Percentiles rank a stretch among this genome's conserved stretches.
Conservation (phyloP, 2,797 vertebrate genomes). For the Arrhamphus sclerolepis region DNA sequence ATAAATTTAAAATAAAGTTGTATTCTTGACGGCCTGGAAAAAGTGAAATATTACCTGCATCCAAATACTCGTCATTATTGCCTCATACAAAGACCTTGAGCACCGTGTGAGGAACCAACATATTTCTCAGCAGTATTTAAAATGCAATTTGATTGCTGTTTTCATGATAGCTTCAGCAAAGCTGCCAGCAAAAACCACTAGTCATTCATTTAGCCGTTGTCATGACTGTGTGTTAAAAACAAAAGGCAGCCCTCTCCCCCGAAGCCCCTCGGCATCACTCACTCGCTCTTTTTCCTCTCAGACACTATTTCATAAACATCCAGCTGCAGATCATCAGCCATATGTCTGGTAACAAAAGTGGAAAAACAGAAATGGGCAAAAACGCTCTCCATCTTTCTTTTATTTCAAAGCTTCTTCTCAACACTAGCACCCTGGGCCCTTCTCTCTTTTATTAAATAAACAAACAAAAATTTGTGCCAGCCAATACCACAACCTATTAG, state of each 20-base stretch:
- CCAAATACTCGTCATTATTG: conserved; percentile 10
- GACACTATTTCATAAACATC: conserved; percentile 42
- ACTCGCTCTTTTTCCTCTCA: conserved; percentile 10
- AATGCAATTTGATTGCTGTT: conserved; percentile 45
- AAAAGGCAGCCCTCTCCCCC: conserved; percentile 31
- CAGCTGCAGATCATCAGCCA: conserved; percentile 46
- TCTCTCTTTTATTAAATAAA: neutral
- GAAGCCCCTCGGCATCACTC: conserved; percentile 27
- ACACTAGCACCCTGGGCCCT: neutral
- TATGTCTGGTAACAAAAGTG: conserved; percentile 48
- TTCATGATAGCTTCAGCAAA: conserved; percentile 31
- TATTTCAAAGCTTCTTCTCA: neutral
- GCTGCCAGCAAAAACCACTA: conserved; percentile 40
- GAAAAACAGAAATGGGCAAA: conserved; percentile 20
- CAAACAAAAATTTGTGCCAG: conserved; percentile 11
- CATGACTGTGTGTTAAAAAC: conserved; percentile 58
- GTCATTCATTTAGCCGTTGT: conserved; percentile 56
- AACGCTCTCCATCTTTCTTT: neutral
- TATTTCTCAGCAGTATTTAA: conserved; percentile 41
- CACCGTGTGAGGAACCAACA: conserved; percentile 37
- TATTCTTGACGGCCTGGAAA: conserved; percentile 7
- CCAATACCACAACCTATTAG: conserved; percentile 21
- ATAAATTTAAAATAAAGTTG: neutral
- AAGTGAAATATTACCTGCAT: conserved; percentile 16
- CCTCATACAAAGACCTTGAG: conserved; percentile 13